phyloP scores from a whole-genome alignment of 2,113 vertebrate genomes.

The Picathartes gymnocephalus region DNA sequence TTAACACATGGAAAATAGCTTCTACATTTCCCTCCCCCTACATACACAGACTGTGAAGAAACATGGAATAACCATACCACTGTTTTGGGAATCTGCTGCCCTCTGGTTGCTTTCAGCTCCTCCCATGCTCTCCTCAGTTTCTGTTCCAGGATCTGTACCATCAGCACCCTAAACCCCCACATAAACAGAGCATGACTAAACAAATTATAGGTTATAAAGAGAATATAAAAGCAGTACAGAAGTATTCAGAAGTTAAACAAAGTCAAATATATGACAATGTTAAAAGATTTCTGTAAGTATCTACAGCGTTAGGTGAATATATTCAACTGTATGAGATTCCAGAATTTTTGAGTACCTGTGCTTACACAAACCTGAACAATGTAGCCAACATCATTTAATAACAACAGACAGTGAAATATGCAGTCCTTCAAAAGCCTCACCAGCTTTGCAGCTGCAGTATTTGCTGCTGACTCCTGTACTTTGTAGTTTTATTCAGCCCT shows the following conservation, averaged over 20 bases:
- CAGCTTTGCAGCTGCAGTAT: neutral
- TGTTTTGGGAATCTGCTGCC: constrained; percentile 88
- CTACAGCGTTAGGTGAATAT: neutral
- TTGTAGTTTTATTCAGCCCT: neutral
- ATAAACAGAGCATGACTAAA: neutral
- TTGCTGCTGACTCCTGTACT: neutral
- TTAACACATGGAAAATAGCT: neutral
- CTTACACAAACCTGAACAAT: neutral
- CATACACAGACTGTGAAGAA: neutral
- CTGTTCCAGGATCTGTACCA: constrained; percentile 89
- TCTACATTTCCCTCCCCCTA: neutral
- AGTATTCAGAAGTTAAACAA: neutral
- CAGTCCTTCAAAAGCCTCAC: neutral
- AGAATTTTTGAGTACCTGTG: neutral
- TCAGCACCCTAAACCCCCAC: constrained; percentile 80
- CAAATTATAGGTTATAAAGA: neutral
- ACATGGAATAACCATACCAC: constrained; percentile 70
- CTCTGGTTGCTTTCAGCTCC: constrained; percentile 88
- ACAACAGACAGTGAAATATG: neutral
- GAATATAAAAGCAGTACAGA: neutral
- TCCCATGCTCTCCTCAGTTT: constrained; percentile 93
- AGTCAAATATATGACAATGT: neutral
- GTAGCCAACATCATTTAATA: neutral
- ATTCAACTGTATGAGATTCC: neutral
- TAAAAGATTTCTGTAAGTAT: neutral